These are phyloP conservation scores for Picathartes gymnocephalus DNA, from an alignment of 2,113 vertebrate species.

Conservation along the genomic window DNA sequence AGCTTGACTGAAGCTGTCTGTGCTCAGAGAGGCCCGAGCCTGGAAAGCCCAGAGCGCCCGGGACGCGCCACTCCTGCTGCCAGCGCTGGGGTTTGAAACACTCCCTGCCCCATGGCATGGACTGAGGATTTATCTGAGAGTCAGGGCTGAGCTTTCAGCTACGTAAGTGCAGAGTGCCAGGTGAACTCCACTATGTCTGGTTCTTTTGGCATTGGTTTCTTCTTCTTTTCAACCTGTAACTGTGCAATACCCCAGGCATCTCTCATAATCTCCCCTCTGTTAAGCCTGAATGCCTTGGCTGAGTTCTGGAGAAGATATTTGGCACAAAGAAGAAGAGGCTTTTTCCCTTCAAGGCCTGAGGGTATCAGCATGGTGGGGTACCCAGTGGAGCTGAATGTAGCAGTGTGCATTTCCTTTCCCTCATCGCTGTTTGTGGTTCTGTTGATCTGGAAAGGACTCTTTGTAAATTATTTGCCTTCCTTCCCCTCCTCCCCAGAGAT, in stretches of 20 bases:
- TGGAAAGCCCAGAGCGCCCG: accelerated
- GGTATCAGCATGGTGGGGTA: not conserved
- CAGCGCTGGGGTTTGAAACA: not conserved
- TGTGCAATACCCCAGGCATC: not conserved
- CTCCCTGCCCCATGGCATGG: accelerated
- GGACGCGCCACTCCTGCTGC: not conserved
- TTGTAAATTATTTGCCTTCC: not conserved
- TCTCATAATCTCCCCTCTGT: not conserved
- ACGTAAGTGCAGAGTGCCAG: accelerated
- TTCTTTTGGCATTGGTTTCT: not conserved
- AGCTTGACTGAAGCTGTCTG: not conserved
- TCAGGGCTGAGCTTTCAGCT: not conserved
- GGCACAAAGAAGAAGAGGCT: not conserved
- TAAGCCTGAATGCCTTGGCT: not conserved
- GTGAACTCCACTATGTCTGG: not conserved
- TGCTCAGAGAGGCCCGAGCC: not conserved
- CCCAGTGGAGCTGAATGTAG: not conserved
- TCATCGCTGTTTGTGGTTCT: not conserved
- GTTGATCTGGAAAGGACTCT: not conserved
- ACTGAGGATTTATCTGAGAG: not conserved
- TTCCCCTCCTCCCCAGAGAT: not conserved
- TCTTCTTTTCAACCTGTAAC: not conserved
- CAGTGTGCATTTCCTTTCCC: not conserved
- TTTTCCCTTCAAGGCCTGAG: not conserved
- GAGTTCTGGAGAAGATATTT: not conserved